A percentile compares a stretch with the other conserved stretches of the same genome.
Conservation (phyloP, 35 echinoderm and acorn worm genomes). For the Ophiothrix spiculata region DNA sequence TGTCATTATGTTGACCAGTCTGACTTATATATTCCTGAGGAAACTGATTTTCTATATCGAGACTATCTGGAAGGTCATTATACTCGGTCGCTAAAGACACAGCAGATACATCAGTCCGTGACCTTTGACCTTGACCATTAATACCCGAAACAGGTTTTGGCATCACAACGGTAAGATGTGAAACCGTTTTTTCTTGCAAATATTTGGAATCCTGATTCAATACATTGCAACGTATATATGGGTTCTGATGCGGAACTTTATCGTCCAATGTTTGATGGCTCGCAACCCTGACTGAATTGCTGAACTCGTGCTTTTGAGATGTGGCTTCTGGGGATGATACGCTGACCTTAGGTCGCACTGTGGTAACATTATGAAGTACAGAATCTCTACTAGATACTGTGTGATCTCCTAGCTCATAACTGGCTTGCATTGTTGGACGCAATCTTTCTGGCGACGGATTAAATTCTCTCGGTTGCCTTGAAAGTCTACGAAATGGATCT, state of each 20-base stretch:
- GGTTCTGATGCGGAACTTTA: not conserved
- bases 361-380: not conserved
- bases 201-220: not conserved
- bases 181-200: not conserved
- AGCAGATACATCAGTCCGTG: constrained; percentile 3
- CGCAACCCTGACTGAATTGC: not conserved
- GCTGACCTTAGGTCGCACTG: not conserved
- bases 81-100: constrained; percentile 13
- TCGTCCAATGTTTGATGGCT: not conserved
- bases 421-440: not conserved
- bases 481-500: constrained; percentile 6
- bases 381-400: not conserved
- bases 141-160: too few species aligned
- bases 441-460: constrained; percentile 18
- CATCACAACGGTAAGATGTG: not conserved
- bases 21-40: not conserved
- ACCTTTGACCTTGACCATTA: not conserved
- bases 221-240: not conserved
- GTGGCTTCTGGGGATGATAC: not conserved
- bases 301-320: too few species aligned
- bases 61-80: constrained; percentile 24
- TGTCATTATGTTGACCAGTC: not conserved
- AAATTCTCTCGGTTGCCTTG: constrained; percentile 22
- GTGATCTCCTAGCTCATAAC: not conserved
- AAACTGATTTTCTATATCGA: not conserved